Evolutionary conservation across 2,888 invertebrate species (phyloP).

Genomic region (Agrypnus murinus): DNA sequence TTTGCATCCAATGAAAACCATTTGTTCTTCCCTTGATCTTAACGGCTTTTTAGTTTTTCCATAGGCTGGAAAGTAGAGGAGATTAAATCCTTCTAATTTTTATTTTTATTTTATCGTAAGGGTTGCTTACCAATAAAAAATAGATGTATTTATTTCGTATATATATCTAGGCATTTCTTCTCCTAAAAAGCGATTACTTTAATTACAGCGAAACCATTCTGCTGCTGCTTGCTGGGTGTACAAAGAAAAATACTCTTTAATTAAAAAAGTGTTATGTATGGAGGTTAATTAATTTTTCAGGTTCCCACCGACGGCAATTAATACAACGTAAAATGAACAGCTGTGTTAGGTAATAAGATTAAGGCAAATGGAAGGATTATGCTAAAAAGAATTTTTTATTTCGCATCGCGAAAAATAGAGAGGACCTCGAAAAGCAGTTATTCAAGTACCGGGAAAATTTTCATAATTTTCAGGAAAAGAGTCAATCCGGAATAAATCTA

Average conservation of each 20-base stretch:
- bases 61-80: too few relatives aligned
- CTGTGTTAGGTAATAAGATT: conserved; percentile 39
- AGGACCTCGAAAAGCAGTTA: background rate
- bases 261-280: conserved; percentile 33
- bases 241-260: conserved; percentile 26
- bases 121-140: too few relatives aligned
- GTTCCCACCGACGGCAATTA: conserved; percentile 32
- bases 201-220: background rate
- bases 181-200: conserved; percentile 9
- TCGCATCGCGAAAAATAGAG: background rate
- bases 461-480: background rate
- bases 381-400: conserved; percentile 22
- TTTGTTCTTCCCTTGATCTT: too few relatives aligned
- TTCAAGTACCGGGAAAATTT: conserved; percentile 15
- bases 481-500: background rate
- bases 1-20: too few relatives aligned
- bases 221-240: too few relatives aligned
- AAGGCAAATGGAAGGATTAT: conserved; percentile 29
- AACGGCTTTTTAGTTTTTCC: too few relatives aligned
- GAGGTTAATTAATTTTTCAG: conserved; percentile 37
- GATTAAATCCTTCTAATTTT: too few relatives aligned
- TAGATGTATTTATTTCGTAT: too few relatives aligned
- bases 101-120: too few relatives aligned
- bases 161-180: background rate
- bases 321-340: conserved; percentile 34